Conservation (phyloP, 2,113 vertebrate genomes). For the Ammodytes dubius region DNA sequence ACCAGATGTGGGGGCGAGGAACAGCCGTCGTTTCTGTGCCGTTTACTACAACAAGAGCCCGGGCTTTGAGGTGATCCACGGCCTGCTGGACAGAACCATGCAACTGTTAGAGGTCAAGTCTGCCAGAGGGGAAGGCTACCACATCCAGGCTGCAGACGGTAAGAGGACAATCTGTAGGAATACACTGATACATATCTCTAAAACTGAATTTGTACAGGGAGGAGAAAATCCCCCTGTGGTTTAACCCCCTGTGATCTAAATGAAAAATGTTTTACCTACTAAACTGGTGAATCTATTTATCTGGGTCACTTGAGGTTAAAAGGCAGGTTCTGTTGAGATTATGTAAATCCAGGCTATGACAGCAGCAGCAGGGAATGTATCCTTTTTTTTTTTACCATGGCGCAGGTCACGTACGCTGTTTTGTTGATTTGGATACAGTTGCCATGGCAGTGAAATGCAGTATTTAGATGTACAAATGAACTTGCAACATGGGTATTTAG, state of each 20-base stretch:
- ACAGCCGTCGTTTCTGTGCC: slow-evolving; percentile 92
- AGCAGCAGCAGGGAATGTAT: neutral
- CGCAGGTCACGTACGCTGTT: neutral
- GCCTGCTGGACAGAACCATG: slow-evolving; percentile 96
- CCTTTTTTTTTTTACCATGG: slow-evolving; percentile 17
- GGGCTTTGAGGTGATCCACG: slow-evolving; percentile 97
- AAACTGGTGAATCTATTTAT: slow-evolving; percentile 22
- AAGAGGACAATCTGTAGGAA: slow-evolving; percentile 57
- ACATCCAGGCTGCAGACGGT: slow-evolving; percentile 94
- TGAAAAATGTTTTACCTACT: neutral
- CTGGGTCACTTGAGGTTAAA: slow-evolving; percentile 11
- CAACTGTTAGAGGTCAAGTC: slow-evolving; percentile 91
- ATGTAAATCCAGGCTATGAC: slow-evolving; percentile 44
- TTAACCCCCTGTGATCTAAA: neutral
- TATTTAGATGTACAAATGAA: neutral
- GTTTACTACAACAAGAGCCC: slow-evolving; percentile 95
- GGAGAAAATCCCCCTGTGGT: slow-evolving; percentile 29
- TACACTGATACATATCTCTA: slow-evolving; percentile 24
- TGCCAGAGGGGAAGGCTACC: slow-evolving; percentile 87
- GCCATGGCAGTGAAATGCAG: neutral
- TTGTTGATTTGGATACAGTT: slow-evolving; percentile 20
- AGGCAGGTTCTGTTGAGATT: slow-evolving; percentile 49
- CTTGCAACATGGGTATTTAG: neutral
- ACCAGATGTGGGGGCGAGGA: slow-evolving; percentile 94
- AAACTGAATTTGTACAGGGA: slow-evolving; percentile 19